These are phyloP conservation scores for Hyposoter dolosus DNA, from an alignment of 2,888 invertebrate genomes.

Conservation along the genomic window DNA sequence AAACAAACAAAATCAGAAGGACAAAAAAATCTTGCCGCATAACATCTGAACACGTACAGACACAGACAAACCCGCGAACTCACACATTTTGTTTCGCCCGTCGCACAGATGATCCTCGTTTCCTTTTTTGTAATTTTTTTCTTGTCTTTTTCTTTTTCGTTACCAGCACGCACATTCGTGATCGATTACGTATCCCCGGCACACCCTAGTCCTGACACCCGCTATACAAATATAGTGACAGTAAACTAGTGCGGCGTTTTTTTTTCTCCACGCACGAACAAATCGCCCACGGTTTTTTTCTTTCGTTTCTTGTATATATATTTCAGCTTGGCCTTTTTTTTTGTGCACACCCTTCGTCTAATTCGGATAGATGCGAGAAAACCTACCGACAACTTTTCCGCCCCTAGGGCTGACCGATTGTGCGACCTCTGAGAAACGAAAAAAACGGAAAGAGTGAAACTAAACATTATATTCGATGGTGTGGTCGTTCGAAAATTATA, in stretches of 20 bases:
- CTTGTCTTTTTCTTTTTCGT: constrained; percentile 32
- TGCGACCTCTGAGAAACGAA: constrained; percentile 1
- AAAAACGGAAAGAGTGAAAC: background rate
- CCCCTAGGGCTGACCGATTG: constrained; percentile 26
- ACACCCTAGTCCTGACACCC: constrained; percentile 36
- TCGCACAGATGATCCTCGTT: constrained; percentile 12
- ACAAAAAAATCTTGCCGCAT: background rate
- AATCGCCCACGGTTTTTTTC: constrained; percentile 18
- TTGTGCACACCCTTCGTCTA: constrained; percentile 12
- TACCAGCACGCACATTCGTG: constrained; percentile 44
- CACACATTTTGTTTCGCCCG: constrained; percentile 6
- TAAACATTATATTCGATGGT: background rate
- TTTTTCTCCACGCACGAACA: constrained; percentile 30
- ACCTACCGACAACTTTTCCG: constrained; percentile 26
- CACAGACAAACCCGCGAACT: background rate
- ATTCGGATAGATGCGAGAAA: constrained; percentile 22
- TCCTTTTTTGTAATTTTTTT: constrained; percentile 10
- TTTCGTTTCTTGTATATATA: background rate
- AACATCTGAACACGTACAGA: background rate
- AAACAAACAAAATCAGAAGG: background rate
- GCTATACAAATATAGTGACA: constrained; percentile 13
- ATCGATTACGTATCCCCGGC: constrained; percentile 62
- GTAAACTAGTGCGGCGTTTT: constrained; percentile 20
- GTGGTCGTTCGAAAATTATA: background rate
- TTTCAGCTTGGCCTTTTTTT: constrained; percentile 17